A percentile compares a stretch with the other conserved stretches of the same genome.
Conservation (phyloP, 2,113 vertebrate species). For the Chiloscyllium plagiosum region DNA sequence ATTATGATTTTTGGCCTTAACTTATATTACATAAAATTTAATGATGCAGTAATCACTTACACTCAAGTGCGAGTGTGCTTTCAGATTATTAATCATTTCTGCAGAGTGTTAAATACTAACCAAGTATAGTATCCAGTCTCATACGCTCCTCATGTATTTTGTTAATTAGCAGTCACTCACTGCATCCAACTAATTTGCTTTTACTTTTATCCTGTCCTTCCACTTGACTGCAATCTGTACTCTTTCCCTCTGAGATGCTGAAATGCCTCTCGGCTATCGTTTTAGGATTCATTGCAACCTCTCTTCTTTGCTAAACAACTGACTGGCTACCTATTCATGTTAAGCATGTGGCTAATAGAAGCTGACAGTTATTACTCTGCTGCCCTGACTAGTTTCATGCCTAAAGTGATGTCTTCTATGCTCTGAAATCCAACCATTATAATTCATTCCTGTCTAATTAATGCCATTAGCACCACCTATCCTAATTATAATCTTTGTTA, state of each 20-base stretch:
- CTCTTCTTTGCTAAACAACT: neutral
- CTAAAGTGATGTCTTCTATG: neutral
- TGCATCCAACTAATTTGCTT: slow-evolving; percentile 11
- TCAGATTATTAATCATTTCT: slow-evolving; percentile 3
- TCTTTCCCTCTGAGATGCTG: neutral
- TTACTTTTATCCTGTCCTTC: slow-evolving; percentile 23
- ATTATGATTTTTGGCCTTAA: slow-evolving; percentile 2
- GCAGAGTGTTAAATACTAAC: neutral
- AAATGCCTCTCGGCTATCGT: neutral
- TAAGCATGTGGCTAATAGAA: neutral
- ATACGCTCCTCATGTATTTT: neutral
- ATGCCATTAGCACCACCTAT: neutral
- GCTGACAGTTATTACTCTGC: neutral
- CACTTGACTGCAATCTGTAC: neutral
- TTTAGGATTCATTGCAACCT: neutral
- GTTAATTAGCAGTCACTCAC: neutral
- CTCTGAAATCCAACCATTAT: neutral
- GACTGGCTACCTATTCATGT: neutral
- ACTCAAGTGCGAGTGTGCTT: neutral
- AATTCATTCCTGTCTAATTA: neutral
- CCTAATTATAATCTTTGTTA: neutral
- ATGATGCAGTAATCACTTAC: neutral
- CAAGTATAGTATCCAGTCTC: neutral
- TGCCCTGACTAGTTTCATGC: neutral
- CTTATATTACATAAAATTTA: slow-evolving; percentile 1